phyloP scores from a whole-genome alignment of 2,113 vertebrate species.

The Psittacus erithacus region DNA sequence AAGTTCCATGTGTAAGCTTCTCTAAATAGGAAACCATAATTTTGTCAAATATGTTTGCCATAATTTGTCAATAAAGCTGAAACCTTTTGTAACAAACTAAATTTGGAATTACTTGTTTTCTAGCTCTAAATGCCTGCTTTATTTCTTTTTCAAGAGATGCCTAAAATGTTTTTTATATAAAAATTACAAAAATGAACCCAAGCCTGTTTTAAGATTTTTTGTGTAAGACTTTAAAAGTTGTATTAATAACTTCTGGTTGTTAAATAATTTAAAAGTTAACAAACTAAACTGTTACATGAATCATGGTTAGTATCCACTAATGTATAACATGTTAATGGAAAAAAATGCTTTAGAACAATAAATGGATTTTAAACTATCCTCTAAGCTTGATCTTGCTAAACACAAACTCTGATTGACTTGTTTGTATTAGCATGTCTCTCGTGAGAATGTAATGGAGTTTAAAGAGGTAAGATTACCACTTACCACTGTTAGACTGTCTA shows the following conservation, averaged over 20 bases:
- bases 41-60: slow-evolving; percentile 92
- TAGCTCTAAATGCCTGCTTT: slow-evolving; percentile 90
- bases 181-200: slow-evolving; percentile 89
- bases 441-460: slow-evolving; percentile 96
- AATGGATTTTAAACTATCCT: slow-evolving; percentile 94
- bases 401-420: slow-evolving; percentile 94
- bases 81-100: slow-evolving; percentile 91
- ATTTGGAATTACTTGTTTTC: slow-evolving; percentile 89
- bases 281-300: slow-evolving; percentile 90
- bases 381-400: slow-evolving; percentile 96
- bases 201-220: slow-evolving; percentile 88
- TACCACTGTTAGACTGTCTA: slow-evolving; percentile 89
- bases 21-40: slow-evolving; percentile 96
- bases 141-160: slow-evolving; percentile 88
- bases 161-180: slow-evolving; percentile 89
- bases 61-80: slow-evolving; percentile 92
- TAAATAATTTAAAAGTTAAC: slow-evolving; percentile 93
- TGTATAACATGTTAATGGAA: slow-evolving; percentile 92
- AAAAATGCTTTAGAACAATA: slow-evolving; percentile 91
- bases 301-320: slow-evolving; percentile 89
- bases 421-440: slow-evolving; percentile 92
- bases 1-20: slow-evolving; percentile 94
- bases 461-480: slow-evolving; percentile 97
- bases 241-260: slow-evolving; percentile 91
- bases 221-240: slow-evolving; percentile 89